Conservation (phyloP, 2,888 invertebrate species). For the Xylophagus ater region DNA sequence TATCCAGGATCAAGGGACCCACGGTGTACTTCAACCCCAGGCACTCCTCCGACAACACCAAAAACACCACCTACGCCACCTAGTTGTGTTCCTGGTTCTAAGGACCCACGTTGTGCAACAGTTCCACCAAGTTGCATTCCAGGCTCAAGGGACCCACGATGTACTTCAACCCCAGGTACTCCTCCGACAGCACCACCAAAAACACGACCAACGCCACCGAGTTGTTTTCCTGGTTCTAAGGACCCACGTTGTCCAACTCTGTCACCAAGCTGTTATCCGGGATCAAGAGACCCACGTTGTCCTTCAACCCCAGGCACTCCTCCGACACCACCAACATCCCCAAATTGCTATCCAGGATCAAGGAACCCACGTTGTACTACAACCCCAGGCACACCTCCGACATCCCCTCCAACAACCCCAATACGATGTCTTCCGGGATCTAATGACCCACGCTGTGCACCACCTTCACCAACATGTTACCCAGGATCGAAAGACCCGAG, state of each 20-base stretch:
- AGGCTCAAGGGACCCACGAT: conserved; percentile 22
- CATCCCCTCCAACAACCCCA: conserved; percentile 21
- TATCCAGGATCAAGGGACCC: conserved; percentile 29
- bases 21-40: conserved; percentile 19
- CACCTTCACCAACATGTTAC: conserved; percentile 25
- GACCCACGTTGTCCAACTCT: conserved; percentile 27
- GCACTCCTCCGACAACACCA: conserved; percentile 17
- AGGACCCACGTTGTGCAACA: conserved; percentile 25
- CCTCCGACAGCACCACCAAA: conserved; percentile 11
- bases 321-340: conserved; percentile 13
- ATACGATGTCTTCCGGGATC: conserved; percentile 22
- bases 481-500: conserved; percentile 38
- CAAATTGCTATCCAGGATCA: conserved; percentile 31
- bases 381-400: conserved; percentile 23
- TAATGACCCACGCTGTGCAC: conserved; percentile 26
- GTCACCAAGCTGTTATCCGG: conserved; percentile 37
- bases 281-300: conserved; percentile 35
- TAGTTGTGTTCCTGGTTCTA: conserved; percentile 6
- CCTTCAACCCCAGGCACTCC: conserved; percentile 25
- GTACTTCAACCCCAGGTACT: no score
- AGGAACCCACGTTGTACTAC: conserved; percentile 22
- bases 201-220: conserved; percentile 23
- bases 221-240: conserved; percentile 34
- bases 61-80: conserved; percentile 17
- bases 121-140: conserved; percentile 19